A percentile compares a stretch with the other conserved stretches of the same genome.
These are phyloP conservation scores for Pollenia labialis DNA, from an alignment of 2,888 invertebrate genomes.

Conservation along the genomic window DNA sequence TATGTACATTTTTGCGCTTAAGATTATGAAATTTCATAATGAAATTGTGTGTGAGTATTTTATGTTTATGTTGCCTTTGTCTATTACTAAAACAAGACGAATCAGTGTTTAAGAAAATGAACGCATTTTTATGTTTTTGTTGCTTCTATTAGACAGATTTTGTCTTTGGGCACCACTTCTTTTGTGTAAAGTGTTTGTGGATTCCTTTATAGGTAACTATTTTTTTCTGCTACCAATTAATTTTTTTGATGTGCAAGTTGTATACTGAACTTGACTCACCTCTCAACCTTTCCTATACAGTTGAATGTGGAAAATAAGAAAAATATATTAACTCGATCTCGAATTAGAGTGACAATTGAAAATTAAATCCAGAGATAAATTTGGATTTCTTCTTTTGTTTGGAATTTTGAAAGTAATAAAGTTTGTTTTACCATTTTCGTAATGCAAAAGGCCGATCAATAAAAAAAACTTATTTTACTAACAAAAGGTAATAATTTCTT, in stretches of 20 bases:
- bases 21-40: constrained; percentile 52
- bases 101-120: constrained; percentile 1
- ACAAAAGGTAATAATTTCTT: constrained; percentile 5
- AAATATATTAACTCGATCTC: too few relatives aligned
- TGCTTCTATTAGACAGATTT: constrained; percentile 11
- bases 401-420: too few relatives aligned
- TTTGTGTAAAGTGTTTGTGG: not conserved
- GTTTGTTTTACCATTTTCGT: too few relatives aligned
- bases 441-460: too few relatives aligned
- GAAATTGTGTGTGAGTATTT: constrained; percentile 5
- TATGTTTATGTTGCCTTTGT: constrained; percentile 20
- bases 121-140: not conserved
- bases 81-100: not conserved
- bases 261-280: too few relatives aligned
- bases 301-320: too few relatives aligned
- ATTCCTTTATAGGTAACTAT: not conserved
- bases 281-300: too few relatives aligned
- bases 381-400: too few relatives aligned
- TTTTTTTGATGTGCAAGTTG: not conserved
- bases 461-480: too few relatives aligned
- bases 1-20: constrained; percentile 23
- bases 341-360: too few relatives aligned
- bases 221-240: not conserved
- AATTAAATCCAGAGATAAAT: too few relatives aligned
- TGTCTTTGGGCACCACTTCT: constrained; percentile 26